A percentile compares a stretch with the other conserved stretches of the same genome.
These are phyloP conservation scores for Brachyopa scutellaris DNA, from an alignment of 2,888 invertebrate genomes.

Conservation along the genomic window DNA sequence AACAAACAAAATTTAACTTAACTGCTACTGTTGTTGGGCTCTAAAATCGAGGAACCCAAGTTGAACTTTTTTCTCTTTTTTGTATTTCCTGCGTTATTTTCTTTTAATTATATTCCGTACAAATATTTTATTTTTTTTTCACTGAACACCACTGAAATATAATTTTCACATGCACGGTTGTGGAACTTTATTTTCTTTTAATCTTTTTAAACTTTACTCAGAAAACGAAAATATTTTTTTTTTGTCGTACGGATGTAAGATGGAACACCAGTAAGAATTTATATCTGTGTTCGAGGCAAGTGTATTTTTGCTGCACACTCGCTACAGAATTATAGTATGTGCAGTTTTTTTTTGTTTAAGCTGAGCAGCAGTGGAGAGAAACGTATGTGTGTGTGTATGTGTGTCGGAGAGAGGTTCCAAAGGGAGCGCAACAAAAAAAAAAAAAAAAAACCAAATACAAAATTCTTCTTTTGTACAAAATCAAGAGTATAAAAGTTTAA, in stretches of 20 bases:
- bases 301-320: conserved; percentile 54
- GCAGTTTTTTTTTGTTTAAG: conserved; percentile 27
- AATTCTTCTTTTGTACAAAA: conserved; percentile 38
- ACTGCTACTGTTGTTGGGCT: conserved; percentile 29
- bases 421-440: conserved; percentile 12
- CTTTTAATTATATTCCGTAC: conserved; percentile 9
- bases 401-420: conserved; percentile 43
- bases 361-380: conserved; percentile 12
- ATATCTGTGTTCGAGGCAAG: conserved; percentile 46
- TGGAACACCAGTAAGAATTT: conserved; percentile 9
- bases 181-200: too few species aligned
- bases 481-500: conserved; percentile 40
- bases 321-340: conserved; percentile 24
- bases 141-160: conserved; percentile 27
- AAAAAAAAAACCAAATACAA: neutral
- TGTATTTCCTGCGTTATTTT: conserved; percentile 12
- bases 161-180: conserved; percentile 45
- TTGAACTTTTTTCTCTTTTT: neutral
- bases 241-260: neutral
- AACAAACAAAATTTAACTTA: neutral
- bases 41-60: neutral
- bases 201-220: neutral
- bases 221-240: conserved; percentile 2
- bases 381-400: conserved; percentile 12
- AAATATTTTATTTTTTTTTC: conserved; percentile 17